Evolutionary conservation across 2,797 vertebrate species (phyloP), one percentile per base, ranked within the genome.

Genomic region (Rallus crepitans): DNA sequence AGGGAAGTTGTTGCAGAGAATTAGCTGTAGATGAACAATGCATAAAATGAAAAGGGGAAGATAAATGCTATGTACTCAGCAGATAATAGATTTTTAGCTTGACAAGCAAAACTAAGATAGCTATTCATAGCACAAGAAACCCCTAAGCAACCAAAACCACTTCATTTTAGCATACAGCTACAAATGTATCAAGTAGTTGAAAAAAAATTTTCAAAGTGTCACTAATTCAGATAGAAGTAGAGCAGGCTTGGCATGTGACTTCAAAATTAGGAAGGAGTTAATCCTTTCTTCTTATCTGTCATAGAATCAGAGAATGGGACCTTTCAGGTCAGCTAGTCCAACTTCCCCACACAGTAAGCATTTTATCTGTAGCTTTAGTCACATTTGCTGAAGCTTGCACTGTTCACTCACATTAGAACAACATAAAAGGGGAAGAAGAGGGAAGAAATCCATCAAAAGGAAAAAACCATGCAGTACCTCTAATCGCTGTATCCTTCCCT

Each of bases 401-500:
- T 69, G 35, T 28, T 76, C 12, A 42, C 57, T 75, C 63, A 69
- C 65, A 76, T 15, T 24, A 86, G 59, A 53, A 57, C 92, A 83
- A 72, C 2, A 9, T 16, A 69, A 40, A 70, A 37, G 5, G 25
- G 10, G 35, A 37, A n/a, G 91, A n/a, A 4, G 25, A 7, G 35
- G 37, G 12, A 10, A 78, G 76, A 81, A 78, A 63, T n/a, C 6
- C 24, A 64, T 47, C 56, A 70, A 45, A 87, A 81, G 23, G 24
- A 86, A 37, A 25, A 76, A 94, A 87, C n/a, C 0, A 65, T 17
- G 17, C 59, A 83, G 30, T 98, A 99, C 99, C 99, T 99, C 99
- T 82, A 99, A 98, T 96, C 99, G 98, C 71, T 99, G 99, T 94
- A 99, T 99, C 97, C 99, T 98, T 97, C 99, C 99, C 98, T 99